Evolutionary conservation across 2,797 vertebrate species (phyloP).

Genomic region (Trichosurus vulpecula): DNA sequence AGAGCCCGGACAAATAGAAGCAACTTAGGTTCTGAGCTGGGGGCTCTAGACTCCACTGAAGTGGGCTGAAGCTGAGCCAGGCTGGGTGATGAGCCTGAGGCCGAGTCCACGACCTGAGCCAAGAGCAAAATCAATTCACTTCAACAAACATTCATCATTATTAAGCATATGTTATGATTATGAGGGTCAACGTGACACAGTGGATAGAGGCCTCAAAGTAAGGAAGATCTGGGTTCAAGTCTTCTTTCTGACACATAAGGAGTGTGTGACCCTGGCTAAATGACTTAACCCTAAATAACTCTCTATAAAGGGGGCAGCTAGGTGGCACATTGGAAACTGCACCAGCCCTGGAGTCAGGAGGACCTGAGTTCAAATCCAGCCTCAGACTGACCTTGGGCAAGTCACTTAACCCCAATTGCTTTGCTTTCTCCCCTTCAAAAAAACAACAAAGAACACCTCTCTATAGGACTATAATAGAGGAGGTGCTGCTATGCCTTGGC

Average conservation of each 20-base stretch:
- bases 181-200: background rate
- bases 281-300: background rate
- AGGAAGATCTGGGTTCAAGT: background rate
- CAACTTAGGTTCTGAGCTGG: background rate
- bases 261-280: conserved; percentile 8
- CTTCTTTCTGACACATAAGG: background rate
- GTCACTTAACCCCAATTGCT: too few species aligned
- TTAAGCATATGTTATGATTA: background rate
- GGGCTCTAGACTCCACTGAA: background rate
- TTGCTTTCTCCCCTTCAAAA: too few species aligned
- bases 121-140: background rate
- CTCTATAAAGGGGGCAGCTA: too few species aligned
- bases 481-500: background rate
- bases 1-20: background rate
- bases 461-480: background rate
- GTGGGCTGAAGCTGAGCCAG: background rate
- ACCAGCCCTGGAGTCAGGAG: too few species aligned
- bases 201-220: background rate
- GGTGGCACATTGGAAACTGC: too few species aligned
- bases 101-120: background rate
- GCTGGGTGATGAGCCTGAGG: background rate
- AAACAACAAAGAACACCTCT: too few species aligned
- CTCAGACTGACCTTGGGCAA: too few species aligned
- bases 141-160: background rate
- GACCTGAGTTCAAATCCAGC: too few species aligned